Evolutionary conservation across 2,888 invertebrate species (phyloP).

Genomic region (Chalcosyrphus nemorum): DNA sequence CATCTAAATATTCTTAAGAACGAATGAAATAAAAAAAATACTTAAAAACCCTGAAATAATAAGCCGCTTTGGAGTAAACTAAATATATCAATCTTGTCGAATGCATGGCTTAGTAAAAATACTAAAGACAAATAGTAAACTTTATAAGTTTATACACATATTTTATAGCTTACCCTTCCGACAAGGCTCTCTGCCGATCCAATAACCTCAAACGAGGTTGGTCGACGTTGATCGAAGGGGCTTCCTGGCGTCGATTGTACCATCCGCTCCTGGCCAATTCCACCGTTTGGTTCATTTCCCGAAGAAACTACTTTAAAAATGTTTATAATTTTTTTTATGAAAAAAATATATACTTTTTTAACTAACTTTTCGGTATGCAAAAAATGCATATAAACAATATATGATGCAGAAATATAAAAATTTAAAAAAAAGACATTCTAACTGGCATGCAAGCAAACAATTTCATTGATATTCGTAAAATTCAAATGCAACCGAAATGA

Average conservation of each 20-base stretch:
- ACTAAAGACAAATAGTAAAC: too few relatives aligned
- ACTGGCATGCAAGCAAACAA: conserved; percentile 14
- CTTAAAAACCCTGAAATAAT: too few relatives aligned
- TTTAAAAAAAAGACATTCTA: neutral
- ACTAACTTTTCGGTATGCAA: neutral
- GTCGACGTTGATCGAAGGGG: conserved; percentile 86
- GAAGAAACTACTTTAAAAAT: conserved; percentile 44
- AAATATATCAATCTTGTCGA: too few relatives aligned
- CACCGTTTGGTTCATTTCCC: conserved; percentile 75
- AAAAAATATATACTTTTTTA: conserved; percentile 12
- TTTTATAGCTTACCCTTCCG: conserved; percentile 87
- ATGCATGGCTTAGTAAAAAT: too few relatives aligned
- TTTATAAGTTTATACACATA: neutral
- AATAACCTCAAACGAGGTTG: conserved; percentile 89
- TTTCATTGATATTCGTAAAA: neutral
- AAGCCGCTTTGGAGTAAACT: too few relatives aligned
- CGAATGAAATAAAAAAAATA: too few relatives aligned
- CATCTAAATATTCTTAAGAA: too few relatives aligned
- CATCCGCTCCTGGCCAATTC: conserved; percentile 83
- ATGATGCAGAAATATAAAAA: neutral
- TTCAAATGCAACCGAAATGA: too few relatives aligned
- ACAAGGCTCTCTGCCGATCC: conserved; percentile 98
- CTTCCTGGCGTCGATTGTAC: conserved; percentile 88
- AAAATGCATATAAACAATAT: neutral
- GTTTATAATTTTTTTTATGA: neutral